Conservation (phyloP, 2,797 vertebrate species). For the Sebastes trivittatus region DNA sequence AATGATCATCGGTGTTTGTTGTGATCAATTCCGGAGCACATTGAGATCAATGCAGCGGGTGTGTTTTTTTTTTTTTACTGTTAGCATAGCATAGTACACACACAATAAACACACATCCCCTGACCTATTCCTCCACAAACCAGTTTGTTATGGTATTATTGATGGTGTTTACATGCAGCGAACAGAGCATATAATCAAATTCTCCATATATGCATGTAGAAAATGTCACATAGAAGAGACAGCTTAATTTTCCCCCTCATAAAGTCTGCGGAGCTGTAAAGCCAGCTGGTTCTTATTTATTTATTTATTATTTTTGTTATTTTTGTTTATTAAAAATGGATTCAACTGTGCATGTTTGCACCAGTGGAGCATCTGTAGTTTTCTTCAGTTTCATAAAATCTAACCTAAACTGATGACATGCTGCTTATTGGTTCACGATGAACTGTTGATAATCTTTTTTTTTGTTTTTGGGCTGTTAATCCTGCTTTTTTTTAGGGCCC, state of each 20-base stretch:
- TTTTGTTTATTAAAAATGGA: conserved; percentile 51
- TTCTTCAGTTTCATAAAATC: conserved; percentile 36
- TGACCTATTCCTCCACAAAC: conserved; percentile 35
- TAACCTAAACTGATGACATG: conserved; percentile 40
- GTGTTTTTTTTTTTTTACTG: conserved; percentile 1
- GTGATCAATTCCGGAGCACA: conserved; percentile 26
- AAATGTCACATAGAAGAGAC: conserved; percentile 59
- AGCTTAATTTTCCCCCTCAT: conserved; percentile 44
- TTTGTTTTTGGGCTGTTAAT: conserved; percentile 35
- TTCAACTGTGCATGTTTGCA: conserved; percentile 18
- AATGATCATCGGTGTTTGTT: conserved; percentile 30
- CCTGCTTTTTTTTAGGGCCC: conserved; percentile 39
- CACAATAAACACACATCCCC: conserved; percentile 20
- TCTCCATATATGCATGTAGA: conserved; percentile 49
- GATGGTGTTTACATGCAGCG: conserved; percentile 51
- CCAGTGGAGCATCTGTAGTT: conserved; percentile 35
- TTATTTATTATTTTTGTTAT: conserved; percentile 20
- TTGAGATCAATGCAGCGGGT: conserved; percentile 4
- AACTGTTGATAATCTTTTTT: conserved; percentile 21
- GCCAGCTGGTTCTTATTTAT: conserved; percentile 9
- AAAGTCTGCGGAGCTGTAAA: conserved; percentile 40
- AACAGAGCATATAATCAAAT: conserved; percentile 48
- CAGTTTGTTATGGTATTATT: conserved; percentile 46
- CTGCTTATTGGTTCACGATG: conserved; percentile 41
- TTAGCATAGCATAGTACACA: background rate